phyloP scores from a whole-genome alignment of 1,140 invertebrate species.

The Tyrophagus putrescentiae region DNA sequence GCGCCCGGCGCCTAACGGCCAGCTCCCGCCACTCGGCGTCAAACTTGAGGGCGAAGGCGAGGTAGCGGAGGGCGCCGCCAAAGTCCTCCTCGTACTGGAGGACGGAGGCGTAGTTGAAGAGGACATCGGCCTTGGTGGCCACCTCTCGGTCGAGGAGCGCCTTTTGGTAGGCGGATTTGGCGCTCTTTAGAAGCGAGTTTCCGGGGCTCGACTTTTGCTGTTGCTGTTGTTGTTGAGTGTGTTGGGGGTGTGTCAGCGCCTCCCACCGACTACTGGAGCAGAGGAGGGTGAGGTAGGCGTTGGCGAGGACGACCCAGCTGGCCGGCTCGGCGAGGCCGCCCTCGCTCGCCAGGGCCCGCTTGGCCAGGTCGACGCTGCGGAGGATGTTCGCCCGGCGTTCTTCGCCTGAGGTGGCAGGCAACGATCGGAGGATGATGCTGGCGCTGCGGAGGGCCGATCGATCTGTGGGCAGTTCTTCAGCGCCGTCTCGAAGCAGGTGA shows the following conservation, averaged over 20 bases:
- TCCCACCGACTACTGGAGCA: constrained; percentile 52
- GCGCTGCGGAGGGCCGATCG: constrained; percentile 61
- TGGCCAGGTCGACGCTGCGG: constrained; percentile 57
- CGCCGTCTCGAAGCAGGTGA: constrained; percentile 67
- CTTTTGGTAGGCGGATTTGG: constrained; percentile 62
- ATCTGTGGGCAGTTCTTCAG: constrained; percentile 62
- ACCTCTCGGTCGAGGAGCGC: constrained; percentile 50
- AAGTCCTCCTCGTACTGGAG: constrained; percentile 67
- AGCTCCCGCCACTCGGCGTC: constrained; percentile 61
- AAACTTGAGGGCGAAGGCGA: constrained; percentile 45
- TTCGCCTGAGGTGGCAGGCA: constrained; percentile 36
- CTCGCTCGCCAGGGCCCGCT: constrained; percentile 61
- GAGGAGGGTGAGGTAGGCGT: constrained; percentile 65
- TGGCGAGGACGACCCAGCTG: constrained; percentile 69
- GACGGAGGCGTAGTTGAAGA: constrained; percentile 70
- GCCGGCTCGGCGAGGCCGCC: constrained; percentile 58
- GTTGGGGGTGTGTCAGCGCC: no score
- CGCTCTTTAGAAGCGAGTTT: constrained; percentile 47
- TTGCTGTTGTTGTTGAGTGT: no score
- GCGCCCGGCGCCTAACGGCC: constrained; percentile 42
- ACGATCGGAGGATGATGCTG: constrained; percentile 64
- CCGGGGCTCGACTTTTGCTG: no score
- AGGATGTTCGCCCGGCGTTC: constrained; percentile 50
- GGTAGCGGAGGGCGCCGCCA: constrained; percentile 49
- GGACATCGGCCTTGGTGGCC: constrained; percentile 57